phyloP scores from a whole-genome alignment of 2,888 invertebrate genomes.

The Trachelus iudaicus region DNA sequence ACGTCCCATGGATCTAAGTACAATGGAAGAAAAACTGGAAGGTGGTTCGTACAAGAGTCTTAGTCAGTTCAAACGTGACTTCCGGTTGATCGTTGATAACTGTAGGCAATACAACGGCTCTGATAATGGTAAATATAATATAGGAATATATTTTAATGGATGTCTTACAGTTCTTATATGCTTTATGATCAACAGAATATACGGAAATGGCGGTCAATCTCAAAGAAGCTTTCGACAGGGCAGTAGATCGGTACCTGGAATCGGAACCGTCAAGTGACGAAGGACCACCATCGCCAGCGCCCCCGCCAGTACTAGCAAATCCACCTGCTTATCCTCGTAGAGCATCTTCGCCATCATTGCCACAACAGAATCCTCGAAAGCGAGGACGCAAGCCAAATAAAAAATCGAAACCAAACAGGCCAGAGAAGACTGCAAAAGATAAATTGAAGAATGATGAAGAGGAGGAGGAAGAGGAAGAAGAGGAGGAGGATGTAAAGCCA shows the following conservation, averaged over 20 bases:
- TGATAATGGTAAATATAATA: conserved; percentile 79
- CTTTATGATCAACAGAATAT: conserved; percentile 74
- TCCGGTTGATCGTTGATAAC: conserved; percentile 92
- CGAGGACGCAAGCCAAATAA: conserved; percentile 62
- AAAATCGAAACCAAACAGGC: conserved; percentile 66
- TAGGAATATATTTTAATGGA: background rate
- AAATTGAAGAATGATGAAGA: conserved; percentile 34
- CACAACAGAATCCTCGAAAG: conserved; percentile 58
- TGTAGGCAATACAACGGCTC: conserved; percentile 93
- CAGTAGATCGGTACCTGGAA: conserved; percentile 85
- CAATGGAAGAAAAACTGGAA: conserved; percentile 89
- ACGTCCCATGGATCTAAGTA: conserved; percentile 87
- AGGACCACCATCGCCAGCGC: conserved; percentile 50
- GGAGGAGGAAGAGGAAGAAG: conserved; percentile 40
- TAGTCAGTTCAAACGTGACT: conserved; percentile 86
- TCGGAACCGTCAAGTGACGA: conserved; percentile 82
- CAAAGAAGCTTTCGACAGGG: conserved; percentile 82
- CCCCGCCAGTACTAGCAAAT: conserved; percentile 30
- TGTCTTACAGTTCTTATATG: background rate
- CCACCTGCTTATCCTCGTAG: conserved; percentile 33
- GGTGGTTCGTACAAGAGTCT: conserved; percentile 83
- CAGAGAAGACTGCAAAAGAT: conserved; percentile 43
- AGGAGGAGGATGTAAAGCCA: conserved; percentile 28
- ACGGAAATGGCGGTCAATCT: conserved; percentile 89
- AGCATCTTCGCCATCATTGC: conserved; percentile 38